phyloP scores from a whole-genome alignment of 2,797 vertebrate genomes.

The Siniperca scherzeri region DNA sequence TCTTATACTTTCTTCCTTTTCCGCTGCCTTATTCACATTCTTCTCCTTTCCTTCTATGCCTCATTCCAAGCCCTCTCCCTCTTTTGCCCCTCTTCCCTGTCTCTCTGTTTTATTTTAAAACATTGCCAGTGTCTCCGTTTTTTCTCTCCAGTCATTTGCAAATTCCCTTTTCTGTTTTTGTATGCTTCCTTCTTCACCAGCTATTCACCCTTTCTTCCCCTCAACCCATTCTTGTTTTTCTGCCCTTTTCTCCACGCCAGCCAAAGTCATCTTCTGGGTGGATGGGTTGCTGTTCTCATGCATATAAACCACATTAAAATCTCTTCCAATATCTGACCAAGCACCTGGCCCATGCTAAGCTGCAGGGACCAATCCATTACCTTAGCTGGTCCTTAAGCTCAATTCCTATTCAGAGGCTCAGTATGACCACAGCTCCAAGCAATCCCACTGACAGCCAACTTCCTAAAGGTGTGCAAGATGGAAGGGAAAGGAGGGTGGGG shows the following conservation, averaged over 20 bases:
- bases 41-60: slow-evolving; percentile 38
- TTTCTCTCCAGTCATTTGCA: slow-evolving; percentile 56
- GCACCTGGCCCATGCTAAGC: slow-evolving; percentile 72
- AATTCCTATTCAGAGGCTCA: slow-evolving; percentile 62
- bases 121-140: slow-evolving; percentile 25
- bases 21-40: slow-evolving; percentile 52
- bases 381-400: slow-evolving; percentile 59
- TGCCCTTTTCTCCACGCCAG: slow-evolving; percentile 22
- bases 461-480: slow-evolving; percentile 32
- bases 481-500: not conserved
- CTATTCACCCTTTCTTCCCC: slow-evolving; percentile 14
- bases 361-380: slow-evolving; percentile 75
- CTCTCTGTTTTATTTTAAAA: slow-evolving; percentile 66
- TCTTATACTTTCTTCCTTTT: slow-evolving; percentile 46
- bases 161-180: slow-evolving; percentile 29
- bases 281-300: slow-evolving; percentile 58
- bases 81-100: slow-evolving; percentile 13
- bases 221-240: slow-evolving; percentile 31
- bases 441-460: slow-evolving; percentile 43
- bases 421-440: slow-evolving; percentile 42
- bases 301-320: slow-evolving; percentile 79
- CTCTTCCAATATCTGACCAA: slow-evolving; percentile 75
- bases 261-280: slow-evolving; percentile 46
- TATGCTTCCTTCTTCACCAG: slow-evolving; percentile 14
- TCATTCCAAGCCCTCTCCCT: slow-evolving; percentile 51